Conservation (phyloP, 2,888 invertebrate genomes). For the Invenusta paracnida region DNA sequence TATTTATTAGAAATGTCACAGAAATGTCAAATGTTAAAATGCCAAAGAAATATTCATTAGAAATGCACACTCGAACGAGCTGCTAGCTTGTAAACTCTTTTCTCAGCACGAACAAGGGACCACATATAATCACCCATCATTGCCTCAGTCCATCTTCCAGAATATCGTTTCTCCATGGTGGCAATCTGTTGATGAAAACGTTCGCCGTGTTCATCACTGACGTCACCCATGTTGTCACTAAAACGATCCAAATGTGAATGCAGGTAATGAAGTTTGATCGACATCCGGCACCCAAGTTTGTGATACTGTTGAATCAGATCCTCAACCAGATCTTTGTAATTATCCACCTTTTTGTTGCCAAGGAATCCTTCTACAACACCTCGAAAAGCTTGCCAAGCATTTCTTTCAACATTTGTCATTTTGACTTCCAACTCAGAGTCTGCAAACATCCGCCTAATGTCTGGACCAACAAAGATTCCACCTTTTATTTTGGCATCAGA, state of each 20-base stretch:
- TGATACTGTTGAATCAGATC: constrained; percentile 12
- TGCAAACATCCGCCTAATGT: constrained; percentile 33
- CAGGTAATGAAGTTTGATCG: constrained; percentile 34
- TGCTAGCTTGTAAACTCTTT: not conserved
- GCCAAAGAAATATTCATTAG: not conserved
- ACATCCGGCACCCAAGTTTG: constrained; percentile 28
- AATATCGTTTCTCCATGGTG: constrained; percentile 33
- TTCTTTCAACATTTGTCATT: constrained; percentile 26
- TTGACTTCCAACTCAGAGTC: not conserved
- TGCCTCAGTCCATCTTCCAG: not conserved
- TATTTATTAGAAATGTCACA: constrained; percentile 23
- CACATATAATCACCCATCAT: constrained; percentile 25
- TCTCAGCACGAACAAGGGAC: not conserved
- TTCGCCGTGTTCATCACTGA: constrained; percentile 32
- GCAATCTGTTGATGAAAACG: not conserved
- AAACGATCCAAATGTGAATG: constrained; percentile 34
- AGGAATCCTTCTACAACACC: constrained; percentile 30
- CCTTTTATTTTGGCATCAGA: constrained; percentile 28
- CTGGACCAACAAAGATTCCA: constrained; percentile 29
- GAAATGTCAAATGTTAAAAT: constrained; percentile 20
- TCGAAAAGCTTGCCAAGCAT: constrained; percentile 35
- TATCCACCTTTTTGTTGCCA: constrained; percentile 25
- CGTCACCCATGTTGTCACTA: constrained; percentile 32
- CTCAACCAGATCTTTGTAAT: not conserved
- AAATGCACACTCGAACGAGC: constrained; percentile 15